Evolutionary conservation across 2,797 vertebrate genomes (phyloP), one percentile per base, ranked within the genome.

Genomic region (Neomorphus geoffroyi): DNA sequence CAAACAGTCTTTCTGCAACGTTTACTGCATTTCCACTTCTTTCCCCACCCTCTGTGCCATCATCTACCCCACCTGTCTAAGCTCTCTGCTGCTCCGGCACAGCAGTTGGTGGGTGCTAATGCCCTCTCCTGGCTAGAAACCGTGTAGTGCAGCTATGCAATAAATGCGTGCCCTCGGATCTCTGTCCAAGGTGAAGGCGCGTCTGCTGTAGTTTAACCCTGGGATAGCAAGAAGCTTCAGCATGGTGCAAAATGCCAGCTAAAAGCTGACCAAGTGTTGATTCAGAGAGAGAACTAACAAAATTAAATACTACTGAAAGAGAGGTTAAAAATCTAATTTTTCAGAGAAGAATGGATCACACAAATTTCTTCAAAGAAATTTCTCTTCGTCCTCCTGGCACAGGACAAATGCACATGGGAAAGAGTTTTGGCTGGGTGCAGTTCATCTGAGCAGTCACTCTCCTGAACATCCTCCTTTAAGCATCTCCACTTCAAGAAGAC

Each of bases 81-180:
- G 26, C 16, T 32, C 72, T 18, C 66, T 75, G 7, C 46, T 64
- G 22, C 60, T 73, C 19, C 13, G 7, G 60, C 23, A 6, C 32
- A 57, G 57, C 30, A 85, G 74, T 24, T 85, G 46, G 58, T 62
- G 50, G 84, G 33, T 69, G 46, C 23, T 80, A 4, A 87, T 93
- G 92, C 89, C 92, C 94, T 96, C 91, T 95, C 41, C 88, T 88
- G 93, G 72, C 21, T 75, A 27, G 54, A 50, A 86, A 48, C 11
- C 14, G 12, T 13, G 51, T 62, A 65, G 61, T 51, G 27, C 62
- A 72, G 21, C 43, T 81, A 15, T 22, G n/a, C 35, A 51, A 23
- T 48, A 51, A 71, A 50, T 13, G 10, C 1, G 1, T 2, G 8
- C 12, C 46, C 37, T 60, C 32, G 11, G 28, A 18, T 51, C n/a